Percentiles rank a stretch among this genome's conserved stretches.
Evolutionary conservation across 2,113 vertebrate genomes (phyloP).

Genomic region (human): GRCh38 chrX:25281501-25282000

Average conservation of each 20-base stretch:
- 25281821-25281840: too few relatives aligned
- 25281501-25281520: background rate
- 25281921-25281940: too few relatives aligned
- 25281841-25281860: too few relatives aligned
- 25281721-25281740: background rate
- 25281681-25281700: background rate
- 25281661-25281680: background rate
- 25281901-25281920: too few relatives aligned
- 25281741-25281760: background rate
- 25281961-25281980: too few relatives aligned
- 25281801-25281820: too few relatives aligned
- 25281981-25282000: too few relatives aligned
- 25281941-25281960: too few relatives aligned
- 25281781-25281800: background rate
- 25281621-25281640: conserved; percentile 7
- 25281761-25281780: background rate
- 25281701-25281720: background rate
- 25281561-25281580: background rate
- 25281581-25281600: background rate
- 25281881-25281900: too few relatives aligned
- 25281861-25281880: too few relatives aligned
- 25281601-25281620: background rate
- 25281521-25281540: background rate
- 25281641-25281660: background rate
- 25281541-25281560: background rate